Evolutionary conservation across 1,140 invertebrate genomes (phyloP), one percentile per base, ranked within the genome.

Genomic region (Dreissena polymorpha): DNA sequence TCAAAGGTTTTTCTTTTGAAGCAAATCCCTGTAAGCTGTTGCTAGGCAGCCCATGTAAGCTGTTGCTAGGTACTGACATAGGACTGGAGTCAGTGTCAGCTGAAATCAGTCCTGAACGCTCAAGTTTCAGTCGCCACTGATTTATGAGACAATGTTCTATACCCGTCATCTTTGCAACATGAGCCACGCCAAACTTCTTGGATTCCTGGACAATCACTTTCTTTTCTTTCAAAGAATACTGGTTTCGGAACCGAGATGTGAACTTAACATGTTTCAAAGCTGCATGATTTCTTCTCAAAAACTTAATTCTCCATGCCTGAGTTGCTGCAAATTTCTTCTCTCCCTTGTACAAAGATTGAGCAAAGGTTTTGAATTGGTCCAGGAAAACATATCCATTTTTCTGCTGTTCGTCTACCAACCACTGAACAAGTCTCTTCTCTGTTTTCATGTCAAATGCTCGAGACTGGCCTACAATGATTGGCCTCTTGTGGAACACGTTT

Each of bases 321-420:
- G 79, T 82, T 10, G 79, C 79, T 64, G 70, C 70, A 82, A 82
- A 82, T 55, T 82, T 82, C 53, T 82, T 82, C 60, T 67, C 63
- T 10, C 79, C 79, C 53, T 82, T 82, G 49, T 82, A 82, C 29
- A 82, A 64, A 2, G 79, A 82, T 21, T 82, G 79, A 49, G 79
- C 79, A 74, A 23, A 81, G 8, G 68, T 53, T 74, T 82, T 82
- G 50, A 82, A 82, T 63, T 74, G 68, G 27, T 74, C 71, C 29
- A 82, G 55, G 55, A 82, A 82, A 13, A 82, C 79, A 72, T 82
- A 82, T 0, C 79, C 79, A 74, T 82, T 82, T 57, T 82, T 73
- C 39, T 73, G 13, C 29, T 82, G 79, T 51, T 82, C 53, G 14
- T 73, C 70, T 67, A 71, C 68, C 23, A 63, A 29, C 79, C 79